Conservation (phyloP, 2,888 invertebrate genomes). For the Trachelus troglodyta region DNA sequence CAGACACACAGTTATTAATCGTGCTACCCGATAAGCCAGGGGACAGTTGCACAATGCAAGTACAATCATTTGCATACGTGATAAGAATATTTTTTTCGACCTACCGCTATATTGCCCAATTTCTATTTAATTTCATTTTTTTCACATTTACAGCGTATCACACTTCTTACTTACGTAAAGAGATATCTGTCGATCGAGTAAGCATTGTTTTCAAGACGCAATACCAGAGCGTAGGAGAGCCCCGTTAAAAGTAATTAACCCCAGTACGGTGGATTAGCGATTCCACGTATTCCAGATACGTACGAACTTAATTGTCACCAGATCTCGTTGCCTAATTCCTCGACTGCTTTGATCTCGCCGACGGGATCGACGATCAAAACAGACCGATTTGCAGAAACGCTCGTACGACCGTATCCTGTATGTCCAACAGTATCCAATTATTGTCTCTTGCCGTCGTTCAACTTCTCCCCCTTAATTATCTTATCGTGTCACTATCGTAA, state of each 20-base stretch:
- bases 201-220: neutral
- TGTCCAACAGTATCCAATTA: neutral
- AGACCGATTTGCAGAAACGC: constrained; percentile 17
- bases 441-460: neutral
- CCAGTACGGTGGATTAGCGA: constrained; percentile 20
- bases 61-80: neutral
- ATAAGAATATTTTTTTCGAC: neutral
- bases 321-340: constrained; percentile 19
- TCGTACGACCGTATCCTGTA: neutral
- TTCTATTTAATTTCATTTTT: constrained; percentile 3
- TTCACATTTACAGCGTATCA: neutral
- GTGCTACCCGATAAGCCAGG: neutral
- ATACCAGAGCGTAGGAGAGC: neutral
- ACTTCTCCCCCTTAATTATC: neutral
- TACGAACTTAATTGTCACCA: constrained; percentile 23
- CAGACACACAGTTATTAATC: constrained; percentile 15
- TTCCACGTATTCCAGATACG: constrained; percentile 21
- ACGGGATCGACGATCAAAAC: constrained; percentile 21
- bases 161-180: neutral
- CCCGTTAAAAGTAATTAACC: constrained; percentile 23
- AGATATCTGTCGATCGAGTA: neutral
- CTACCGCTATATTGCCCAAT: neutral
- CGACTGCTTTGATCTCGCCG: constrained; percentile 22
- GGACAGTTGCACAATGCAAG: neutral
- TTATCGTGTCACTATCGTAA: neutral